Base-by-base conservation (phyloP, 2,113 vertebrate genomes). In the Callipepla squamata region DNA sequence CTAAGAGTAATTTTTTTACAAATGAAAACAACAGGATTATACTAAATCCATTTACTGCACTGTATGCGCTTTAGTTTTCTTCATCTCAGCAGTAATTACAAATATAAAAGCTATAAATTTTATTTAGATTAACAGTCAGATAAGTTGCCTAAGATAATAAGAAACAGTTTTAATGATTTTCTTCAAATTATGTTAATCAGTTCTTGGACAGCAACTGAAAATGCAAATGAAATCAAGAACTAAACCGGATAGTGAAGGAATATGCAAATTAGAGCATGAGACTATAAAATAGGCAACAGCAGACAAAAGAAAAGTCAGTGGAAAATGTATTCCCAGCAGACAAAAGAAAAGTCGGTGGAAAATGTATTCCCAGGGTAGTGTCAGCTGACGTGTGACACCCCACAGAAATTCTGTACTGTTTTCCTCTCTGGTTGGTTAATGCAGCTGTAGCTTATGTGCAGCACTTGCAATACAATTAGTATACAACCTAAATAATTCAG, bases 61-160 rank as follows among this genome's bases (percentile, higher is more conserved):
- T 40, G 20, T 87, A 32, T 92, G 73, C 79, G 51, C 83, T 95
- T 92, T 87, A 62, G n/a, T 73, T 87, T 94, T 85, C 47, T 51
- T 21, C 53, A 38, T 63, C 36, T 92, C 69, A 88, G 69, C 69
- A 80, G 66, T 90, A 76, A 63, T 62, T 34, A 38, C 34, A 93
- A 91, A 81, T 78, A 53, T 48, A 53, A 80, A 75, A 85, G 67
- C 55, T 74, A 8, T 72, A 69, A 73, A 74, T 51, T 25, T 67
- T 87, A 42, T 48, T 83, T 91, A 78, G 42, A 80, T 94, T 80
- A 81, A 23, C 30, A 47, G 51, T 44, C 76, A 75, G n/a, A 89
- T 80, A 69, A 12, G 40, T 40, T 80, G 25, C 77, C 67, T 47
- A 83, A 83, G 44, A 91, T 85, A 85, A 79, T 82, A 70, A 66